Evolutionary conservation across 2,888 invertebrate genomes (phyloP).

Genomic region (Acronicta leporina): DNA sequence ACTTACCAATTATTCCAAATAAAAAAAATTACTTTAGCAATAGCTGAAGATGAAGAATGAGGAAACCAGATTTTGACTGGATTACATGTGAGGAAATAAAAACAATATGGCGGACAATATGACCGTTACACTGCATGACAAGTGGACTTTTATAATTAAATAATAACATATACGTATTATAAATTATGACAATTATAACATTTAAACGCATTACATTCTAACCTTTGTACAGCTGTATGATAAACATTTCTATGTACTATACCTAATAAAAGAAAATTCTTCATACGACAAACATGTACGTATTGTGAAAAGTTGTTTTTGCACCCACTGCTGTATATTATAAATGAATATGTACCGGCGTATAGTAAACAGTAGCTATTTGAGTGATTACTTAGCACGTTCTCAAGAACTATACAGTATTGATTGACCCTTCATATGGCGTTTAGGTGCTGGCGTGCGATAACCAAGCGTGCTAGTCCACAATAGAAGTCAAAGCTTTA

Average conservation of each 20-base stretch:
- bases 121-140: too few relatives aligned
- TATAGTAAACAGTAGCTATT: slow-evolving; percentile 11
- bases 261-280: not conserved
- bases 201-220: not conserved
- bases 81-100: too few relatives aligned
- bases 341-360: slow-evolving; percentile 2
- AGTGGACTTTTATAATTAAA: too few relatives aligned
- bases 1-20: too few relatives aligned
- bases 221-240: not conserved
- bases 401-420: slow-evolving; percentile 30
- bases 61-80: too few relatives aligned
- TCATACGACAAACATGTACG: slow-evolving; percentile 1
- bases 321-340: slow-evolving; percentile 4
- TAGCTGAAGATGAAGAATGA: too few relatives aligned
- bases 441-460: slow-evolving; percentile 50
- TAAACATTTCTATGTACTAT: not conserved
- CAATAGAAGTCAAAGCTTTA: slow-evolving; percentile 56
- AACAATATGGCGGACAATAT: too few relatives aligned
- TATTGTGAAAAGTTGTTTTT: slow-evolving; percentile 8
- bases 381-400: slow-evolving; percentile 11
- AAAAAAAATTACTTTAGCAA: too few relatives aligned
- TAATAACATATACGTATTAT: too few relatives aligned
- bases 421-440: slow-evolving; percentile 24
- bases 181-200: not conserved
- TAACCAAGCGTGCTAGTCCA: slow-evolving; percentile 60